Percentiles rank a stretch among this genome's conserved stretches.
These are phyloP conservation scores for Danio tinwini DNA, from an alignment of 2,797 vertebrate genomes.

Conservation along the genomic window DNA sequence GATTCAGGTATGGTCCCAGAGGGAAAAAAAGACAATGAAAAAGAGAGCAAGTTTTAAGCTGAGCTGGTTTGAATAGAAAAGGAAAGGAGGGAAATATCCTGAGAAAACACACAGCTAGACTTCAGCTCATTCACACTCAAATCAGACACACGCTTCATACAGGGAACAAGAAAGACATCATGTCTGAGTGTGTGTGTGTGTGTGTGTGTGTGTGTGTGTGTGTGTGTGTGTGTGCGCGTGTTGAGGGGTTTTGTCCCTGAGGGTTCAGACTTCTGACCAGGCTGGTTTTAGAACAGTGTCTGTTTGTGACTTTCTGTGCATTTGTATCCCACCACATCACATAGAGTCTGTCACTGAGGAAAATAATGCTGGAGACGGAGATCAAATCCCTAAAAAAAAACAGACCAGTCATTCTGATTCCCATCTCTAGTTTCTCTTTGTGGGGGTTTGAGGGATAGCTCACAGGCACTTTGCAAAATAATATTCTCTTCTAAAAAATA, in stretches of 20 bases:
- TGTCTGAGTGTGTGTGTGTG: conserved; percentile 36
- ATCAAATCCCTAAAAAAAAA: conserved; percentile 5
- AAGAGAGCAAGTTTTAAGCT: conserved; percentile 12
- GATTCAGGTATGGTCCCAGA: conserved; percentile 54
- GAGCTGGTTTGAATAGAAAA: conserved; percentile 50
- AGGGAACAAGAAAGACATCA: conserved; percentile 45
- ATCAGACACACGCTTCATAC: conserved; percentile 49
- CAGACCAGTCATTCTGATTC: not conserved
- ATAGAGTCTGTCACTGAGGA: conserved; percentile 49
- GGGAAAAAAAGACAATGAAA: not conserved
- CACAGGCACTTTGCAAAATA: conserved; percentile 61
- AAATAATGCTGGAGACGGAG: conserved; percentile 30
- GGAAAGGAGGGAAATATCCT: conserved; percentile 39
- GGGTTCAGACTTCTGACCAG: conserved; percentile 48
- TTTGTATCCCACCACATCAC: conserved; percentile 38
- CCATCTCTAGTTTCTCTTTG: conserved; percentile 2
- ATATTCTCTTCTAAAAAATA: conserved; percentile 49
- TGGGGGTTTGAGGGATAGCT: conserved; percentile 61
- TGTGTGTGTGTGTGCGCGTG: conserved; percentile 62
- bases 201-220: too few relatives aligned
- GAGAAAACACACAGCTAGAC: conserved; percentile 50
- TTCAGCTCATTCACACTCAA: conserved; percentile 19
- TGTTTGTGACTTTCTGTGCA: conserved; percentile 55
- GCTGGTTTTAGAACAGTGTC: conserved; percentile 50
- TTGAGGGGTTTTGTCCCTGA: conserved; percentile 66